Conservation (phyloP, 2,888 invertebrate species). For the Alsophila aescularia region DNA sequence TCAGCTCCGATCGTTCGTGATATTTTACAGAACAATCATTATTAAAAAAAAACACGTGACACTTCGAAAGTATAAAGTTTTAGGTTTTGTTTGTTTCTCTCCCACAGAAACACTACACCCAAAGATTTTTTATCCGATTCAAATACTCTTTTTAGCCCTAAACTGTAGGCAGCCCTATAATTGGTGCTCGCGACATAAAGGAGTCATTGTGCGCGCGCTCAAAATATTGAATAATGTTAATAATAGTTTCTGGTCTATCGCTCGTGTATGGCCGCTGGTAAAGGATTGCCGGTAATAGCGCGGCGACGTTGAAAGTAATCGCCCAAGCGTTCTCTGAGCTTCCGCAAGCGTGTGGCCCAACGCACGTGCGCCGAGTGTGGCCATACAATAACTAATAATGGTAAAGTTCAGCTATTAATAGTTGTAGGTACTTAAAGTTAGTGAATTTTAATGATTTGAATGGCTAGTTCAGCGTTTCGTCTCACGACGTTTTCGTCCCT, state of each 20-base stretch:
- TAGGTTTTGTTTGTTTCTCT: no score
- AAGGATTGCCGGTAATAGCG: constrained; percentile 75
- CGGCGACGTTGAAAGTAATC: constrained; percentile 60
- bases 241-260: constrained; percentile 71
- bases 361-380: constrained; percentile 35
- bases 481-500: no score
- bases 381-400: no score
- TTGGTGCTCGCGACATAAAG: constrained; percentile 49
- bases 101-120: no score
- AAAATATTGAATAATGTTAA: constrained; percentile 78
- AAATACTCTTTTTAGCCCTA: background rate
- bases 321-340: constrained; percentile 60
- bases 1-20: no score
- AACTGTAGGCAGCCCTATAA: constrained; percentile 41
- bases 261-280: constrained; percentile 71
- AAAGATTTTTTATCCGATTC: background rate
- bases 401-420: no score
- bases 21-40: no score
- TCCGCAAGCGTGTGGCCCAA: constrained; percentile 55
- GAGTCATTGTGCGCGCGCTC: constrained; percentile 58
- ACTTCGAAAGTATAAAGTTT: no score
- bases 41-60: no score
- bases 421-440: no score
- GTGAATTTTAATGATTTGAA: no score
- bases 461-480: no score